phyloP scores from a whole-genome alignment of 2,888 invertebrate genomes.

The Anthophora plumipes region DNA sequence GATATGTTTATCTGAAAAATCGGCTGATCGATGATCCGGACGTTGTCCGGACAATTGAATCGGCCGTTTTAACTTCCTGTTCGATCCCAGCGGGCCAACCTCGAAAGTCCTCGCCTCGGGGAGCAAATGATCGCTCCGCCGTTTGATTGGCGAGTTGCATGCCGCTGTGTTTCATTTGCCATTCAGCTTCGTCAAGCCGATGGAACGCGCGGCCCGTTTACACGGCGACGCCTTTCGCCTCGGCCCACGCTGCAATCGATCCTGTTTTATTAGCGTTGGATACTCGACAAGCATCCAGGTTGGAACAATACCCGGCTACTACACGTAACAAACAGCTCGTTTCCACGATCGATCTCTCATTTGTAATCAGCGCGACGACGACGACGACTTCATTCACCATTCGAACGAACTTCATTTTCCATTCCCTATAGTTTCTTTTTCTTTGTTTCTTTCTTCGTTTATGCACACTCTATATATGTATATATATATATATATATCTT shows the following conservation, averaged over 20 bases:
- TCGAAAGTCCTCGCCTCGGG: constrained; percentile 29
- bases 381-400: background rate
- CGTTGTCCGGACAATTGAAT: constrained; percentile 34
- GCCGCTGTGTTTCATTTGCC: constrained; percentile 44
- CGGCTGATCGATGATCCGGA: constrained; percentile 14
- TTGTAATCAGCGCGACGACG: constrained; percentile 13
- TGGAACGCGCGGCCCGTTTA: constrained; percentile 29
- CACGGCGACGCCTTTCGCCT: constrained; percentile 25
- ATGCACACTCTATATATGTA: background rate
- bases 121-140: constrained; percentile 30
- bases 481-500: too few species aligned
- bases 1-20: constrained; percentile 68
- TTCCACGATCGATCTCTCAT: constrained; percentile 18
- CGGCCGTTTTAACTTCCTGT: constrained; percentile 29
- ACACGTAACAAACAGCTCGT: constrained; percentile 12
- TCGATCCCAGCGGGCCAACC: constrained; percentile 15
- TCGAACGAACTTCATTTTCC: background rate
- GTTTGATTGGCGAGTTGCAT: constrained; percentile 44
- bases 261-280: background rate
- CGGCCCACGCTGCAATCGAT: constrained; percentile 27
- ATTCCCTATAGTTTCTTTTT: background rate
- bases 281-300: background rate
- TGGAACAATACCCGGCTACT: background rate
- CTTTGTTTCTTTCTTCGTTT: background rate
- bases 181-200: constrained; percentile 28